These are phyloP conservation scores for Tricholauxania praeusta DNA, from an alignment of 2,888 invertebrate genomes.

Conservation along the genomic window DNA sequence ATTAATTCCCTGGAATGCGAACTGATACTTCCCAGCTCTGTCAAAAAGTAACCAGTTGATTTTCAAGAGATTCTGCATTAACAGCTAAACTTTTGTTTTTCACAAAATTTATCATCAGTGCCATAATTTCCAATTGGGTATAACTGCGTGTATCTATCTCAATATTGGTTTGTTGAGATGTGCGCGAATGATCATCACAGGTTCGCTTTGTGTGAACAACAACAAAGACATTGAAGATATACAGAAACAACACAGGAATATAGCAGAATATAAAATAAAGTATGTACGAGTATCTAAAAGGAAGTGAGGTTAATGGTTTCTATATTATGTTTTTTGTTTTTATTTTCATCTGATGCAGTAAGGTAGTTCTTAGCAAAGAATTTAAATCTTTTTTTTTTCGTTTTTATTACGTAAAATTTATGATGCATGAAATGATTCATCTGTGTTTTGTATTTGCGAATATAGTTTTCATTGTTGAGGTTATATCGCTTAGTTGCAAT, in stretches of 20 bases:
- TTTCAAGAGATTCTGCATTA: no score
- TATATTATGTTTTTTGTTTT: constrained; percentile 14
- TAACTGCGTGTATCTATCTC: not conserved
- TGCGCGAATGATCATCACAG: constrained; percentile 14
- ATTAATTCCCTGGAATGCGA: no score
- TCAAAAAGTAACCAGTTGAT: no score
- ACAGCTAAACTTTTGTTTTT: no score
- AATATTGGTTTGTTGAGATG: not conserved
- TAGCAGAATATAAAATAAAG: constrained; percentile 5
- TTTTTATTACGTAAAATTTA: constrained; percentile 19
- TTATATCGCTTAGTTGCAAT: not conserved
- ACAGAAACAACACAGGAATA: not conserved
- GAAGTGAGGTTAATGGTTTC: constrained; percentile 36
- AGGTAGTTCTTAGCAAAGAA: not conserved
- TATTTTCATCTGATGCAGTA: not conserved
- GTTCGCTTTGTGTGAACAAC: not conserved
- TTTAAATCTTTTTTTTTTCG: not conserved
- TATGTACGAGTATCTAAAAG: constrained; percentile 15
- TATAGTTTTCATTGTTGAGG: not conserved
- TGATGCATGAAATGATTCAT: constrained; percentile 22
- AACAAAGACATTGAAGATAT: not conserved
- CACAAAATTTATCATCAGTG: not conserved
- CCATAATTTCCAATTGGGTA: not conserved
- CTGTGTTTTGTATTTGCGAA: not conserved
- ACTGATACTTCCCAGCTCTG: no score